Conservation (phyloP, 2,113 vertebrate species). For the Myodes glareolus region DNA sequence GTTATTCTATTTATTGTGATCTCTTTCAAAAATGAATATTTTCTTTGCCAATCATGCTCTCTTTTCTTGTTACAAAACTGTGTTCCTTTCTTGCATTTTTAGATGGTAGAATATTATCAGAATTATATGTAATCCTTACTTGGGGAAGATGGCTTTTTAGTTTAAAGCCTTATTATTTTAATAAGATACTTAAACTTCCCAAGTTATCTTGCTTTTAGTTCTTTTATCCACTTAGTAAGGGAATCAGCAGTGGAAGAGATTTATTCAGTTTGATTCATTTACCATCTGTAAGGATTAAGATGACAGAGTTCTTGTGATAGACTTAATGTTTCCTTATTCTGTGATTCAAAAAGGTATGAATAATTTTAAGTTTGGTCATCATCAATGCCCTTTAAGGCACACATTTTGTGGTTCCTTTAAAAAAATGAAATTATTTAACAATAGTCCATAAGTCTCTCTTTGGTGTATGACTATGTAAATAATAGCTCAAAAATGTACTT, state of each 20-base stretch:
- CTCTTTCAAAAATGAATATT: not conserved
- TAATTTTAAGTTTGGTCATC: not conserved
- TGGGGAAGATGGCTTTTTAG: not conserved
- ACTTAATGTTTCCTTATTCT: constrained; percentile 43
- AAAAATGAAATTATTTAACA: constrained; percentile 10
- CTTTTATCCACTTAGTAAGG: not conserved
- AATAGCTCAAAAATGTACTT: not conserved
- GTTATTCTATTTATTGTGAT: not conserved
- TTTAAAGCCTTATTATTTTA: constrained; percentile 11
- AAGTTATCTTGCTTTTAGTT: constrained; percentile 36
- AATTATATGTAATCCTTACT: constrained; percentile 13
- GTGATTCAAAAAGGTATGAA: not conserved
- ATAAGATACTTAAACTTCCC: not conserved
- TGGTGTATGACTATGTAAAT: not conserved
- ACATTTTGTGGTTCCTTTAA: constrained; percentile 1
- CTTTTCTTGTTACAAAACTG: not conserved
- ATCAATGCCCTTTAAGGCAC: not conserved
- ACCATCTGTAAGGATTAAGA: constrained; percentile 52
- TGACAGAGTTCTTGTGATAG: constrained; percentile 32
- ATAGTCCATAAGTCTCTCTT: not conserved
- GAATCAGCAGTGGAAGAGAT: not conserved
- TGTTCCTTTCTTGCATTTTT: not conserved
- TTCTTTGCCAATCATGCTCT: not conserved
- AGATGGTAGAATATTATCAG: not conserved
- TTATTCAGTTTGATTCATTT: constrained; percentile 52